Evolutionary conservation across 2,888 invertebrate genomes (phyloP), one percentile per base, ranked within the genome.

Genomic region (Drosophila macrospina): DNA sequence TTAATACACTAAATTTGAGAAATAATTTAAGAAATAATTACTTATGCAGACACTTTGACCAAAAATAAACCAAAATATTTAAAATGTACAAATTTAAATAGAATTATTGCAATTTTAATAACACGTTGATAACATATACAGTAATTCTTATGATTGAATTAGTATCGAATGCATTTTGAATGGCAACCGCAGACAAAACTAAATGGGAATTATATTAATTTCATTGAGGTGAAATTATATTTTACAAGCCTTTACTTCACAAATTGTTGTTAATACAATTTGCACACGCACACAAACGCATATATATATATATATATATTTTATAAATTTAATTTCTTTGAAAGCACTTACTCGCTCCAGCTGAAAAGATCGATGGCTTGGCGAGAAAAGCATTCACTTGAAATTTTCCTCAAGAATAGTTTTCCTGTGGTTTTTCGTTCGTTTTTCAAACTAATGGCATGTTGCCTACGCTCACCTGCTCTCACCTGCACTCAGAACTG

Each of bases 401-500:
- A 48, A 60, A 39, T 42, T 34, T 36, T 54, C 13, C 42, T 39
- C 13, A 6, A 59, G 63, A 45, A 34, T 60, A 56, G 59, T 64
- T 69, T 45, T 34, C 57, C 55, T 61, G 37, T 16, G 55, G 44
- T 56, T 48, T 65, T 20, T 50, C 55, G 8, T 5, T 20, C 20
- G 20, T 20, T 20, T 57, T 57, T 15, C 45, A 16, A 52, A 54
- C 45, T 62, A 68, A 68, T 68, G 34, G 64, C 32, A 39, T 36
- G 44, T 54, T 66, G 65, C 63, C 68, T 68, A 75, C 45, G 47
- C 45, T 62, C 70, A 74, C 74, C 60, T 52, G 32, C 32, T 47
- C 32, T 47, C 70, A 45, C 26, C 30, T 73, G 73, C 39, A 36
- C 7, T 1, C 28, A 20, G 66, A 10, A 24, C 4, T 57, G 73